Evolutionary conservation across 1,140 invertebrate species (phyloP), one percentile per base, ranked within the genome.

Genomic region (Centruroides sculpturatus): DNA sequence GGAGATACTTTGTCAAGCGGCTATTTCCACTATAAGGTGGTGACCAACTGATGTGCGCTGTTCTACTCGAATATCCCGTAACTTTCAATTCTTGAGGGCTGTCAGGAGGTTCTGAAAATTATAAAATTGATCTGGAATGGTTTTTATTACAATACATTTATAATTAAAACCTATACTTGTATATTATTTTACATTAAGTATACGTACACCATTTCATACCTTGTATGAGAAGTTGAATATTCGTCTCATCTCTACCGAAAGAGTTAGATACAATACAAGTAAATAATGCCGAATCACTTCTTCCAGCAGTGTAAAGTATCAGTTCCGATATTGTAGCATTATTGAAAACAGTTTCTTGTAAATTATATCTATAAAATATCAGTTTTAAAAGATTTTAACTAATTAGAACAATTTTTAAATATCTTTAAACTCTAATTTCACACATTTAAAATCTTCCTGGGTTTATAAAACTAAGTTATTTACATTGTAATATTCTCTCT

Each of bases 271-370:
- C 73, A 8, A 67, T 60, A 62, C 77, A 79, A 1, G 72, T 74
- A 66, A 74, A 79, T 47, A 75, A 70, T 34, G 73, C 75, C 6
- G 75, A 75, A 62, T 79, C 77, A 35, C 68, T 64, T 34, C 73
- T 69, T 41, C 41, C 41, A 0, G 74, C 70, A 4, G 67, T 61
- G 4, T 66, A 49, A 23, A 78, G 72, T 47, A 71, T 55, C 10
- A 78, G 65, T 48, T 69, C 64, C 0, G 70, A 69, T 3, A 66
- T 51, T 11, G 48, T 61, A 7, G 62, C 63, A 23, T 64, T 63
- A 47, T 60, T 59, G 55, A 61, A 59, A 51, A 64, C 62, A 3
- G 62, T 66, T 50, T 66, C 65, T n/a, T 49, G 59, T 47, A 57
- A 56, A n/a, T 55, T 52, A 54, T 63, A 66, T 12, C 65, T 66